Percentiles rank a stretch among this genome's conserved stretches.
These are phyloP conservation scores for Platanista minor DNA, from an alignment of 2,113 vertebrate species.

Conservation along the genomic window DNA sequence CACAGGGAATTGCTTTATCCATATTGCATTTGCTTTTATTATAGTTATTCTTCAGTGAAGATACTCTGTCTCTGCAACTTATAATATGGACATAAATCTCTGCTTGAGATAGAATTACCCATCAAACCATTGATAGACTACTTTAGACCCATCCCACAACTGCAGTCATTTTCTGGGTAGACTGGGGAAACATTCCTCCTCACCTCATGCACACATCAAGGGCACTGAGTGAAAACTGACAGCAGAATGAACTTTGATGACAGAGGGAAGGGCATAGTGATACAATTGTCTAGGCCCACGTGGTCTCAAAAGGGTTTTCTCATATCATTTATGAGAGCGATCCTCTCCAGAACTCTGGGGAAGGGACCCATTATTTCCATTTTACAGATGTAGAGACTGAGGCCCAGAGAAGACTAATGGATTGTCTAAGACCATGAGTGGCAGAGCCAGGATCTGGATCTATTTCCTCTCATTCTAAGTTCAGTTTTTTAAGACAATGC, in stretches of 20 bases:
- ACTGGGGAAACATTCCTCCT: not conserved
- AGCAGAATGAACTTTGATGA: not conserved
- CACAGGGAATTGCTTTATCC: not conserved
- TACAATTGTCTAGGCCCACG: not conserved
- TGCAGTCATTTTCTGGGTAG: slow-evolving; percentile 30
- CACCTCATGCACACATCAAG: not conserved
- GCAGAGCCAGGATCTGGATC: not conserved
- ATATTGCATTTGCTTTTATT: slow-evolving; percentile 13
- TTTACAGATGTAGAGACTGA: not conserved
- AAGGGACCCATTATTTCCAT: not conserved
- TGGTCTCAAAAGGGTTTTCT: not conserved
- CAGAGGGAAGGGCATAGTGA: not conserved
- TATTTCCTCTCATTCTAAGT: not conserved
- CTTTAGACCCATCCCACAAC: not conserved
- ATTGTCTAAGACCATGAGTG: not conserved
- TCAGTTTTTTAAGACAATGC: not conserved
- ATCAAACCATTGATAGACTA: not conserved
- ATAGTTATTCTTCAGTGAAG: not conserved
- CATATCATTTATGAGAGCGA: not conserved
- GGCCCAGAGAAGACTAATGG: not conserved
- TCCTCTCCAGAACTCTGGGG: not conserved
- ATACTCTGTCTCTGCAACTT: not conserved
- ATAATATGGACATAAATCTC: slow-evolving; percentile 2
- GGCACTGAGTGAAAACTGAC: not conserved
- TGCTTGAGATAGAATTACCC: slow-evolving; percentile 13